Percentiles rank a stretch among this genome's conserved stretches.
Evolutionary conservation across 2,888 invertebrate species (phyloP).

Genomic region (Epinotia brunnichana): DNA sequence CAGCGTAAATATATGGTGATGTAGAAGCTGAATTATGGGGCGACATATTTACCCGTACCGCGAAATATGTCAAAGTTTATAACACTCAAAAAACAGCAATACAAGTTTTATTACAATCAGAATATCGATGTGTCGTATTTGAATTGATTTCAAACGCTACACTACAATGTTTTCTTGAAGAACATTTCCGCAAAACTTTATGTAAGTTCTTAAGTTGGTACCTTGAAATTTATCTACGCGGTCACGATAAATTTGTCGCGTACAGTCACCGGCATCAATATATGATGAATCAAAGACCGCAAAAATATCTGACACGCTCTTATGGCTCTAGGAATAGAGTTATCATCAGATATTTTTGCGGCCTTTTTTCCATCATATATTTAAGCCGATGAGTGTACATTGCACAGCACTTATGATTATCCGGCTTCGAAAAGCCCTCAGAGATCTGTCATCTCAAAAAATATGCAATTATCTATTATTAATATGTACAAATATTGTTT

Average conservation of each 20-base stretch:
- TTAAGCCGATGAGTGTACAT: too few relatives aligned
- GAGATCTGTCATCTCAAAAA: neutral
- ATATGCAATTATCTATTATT: conserved; percentile 8
- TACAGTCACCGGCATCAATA: too few relatives aligned
- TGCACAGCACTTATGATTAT: conserved; percentile 5
- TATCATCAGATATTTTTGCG: too few relatives aligned
- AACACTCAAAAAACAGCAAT: neutral
- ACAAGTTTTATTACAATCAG: neutral
- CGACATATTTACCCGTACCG: conserved; percentile 17
- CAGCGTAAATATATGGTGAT: conserved; percentile 31
- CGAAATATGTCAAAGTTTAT: neutral
- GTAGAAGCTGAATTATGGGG: conserved; percentile 9
- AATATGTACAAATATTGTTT: conserved; percentile 21
- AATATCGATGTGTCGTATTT: neutral
- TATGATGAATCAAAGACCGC: too few relatives aligned
- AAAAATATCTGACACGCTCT: too few relatives aligned
- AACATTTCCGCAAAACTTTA: neutral
- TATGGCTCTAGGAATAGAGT: too few relatives aligned
- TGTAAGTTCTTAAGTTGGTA: neutral
- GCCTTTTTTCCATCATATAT: too few relatives aligned
- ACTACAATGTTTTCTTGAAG: neutral
- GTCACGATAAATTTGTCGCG: conserved; percentile 17
- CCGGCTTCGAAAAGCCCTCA: conserved; percentile 8
- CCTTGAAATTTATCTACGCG: neutral
- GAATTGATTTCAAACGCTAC: neutral